phyloP scores from a whole-genome alignment of 2,888 invertebrate species.

The Hydrotaea diabolus region DNA sequence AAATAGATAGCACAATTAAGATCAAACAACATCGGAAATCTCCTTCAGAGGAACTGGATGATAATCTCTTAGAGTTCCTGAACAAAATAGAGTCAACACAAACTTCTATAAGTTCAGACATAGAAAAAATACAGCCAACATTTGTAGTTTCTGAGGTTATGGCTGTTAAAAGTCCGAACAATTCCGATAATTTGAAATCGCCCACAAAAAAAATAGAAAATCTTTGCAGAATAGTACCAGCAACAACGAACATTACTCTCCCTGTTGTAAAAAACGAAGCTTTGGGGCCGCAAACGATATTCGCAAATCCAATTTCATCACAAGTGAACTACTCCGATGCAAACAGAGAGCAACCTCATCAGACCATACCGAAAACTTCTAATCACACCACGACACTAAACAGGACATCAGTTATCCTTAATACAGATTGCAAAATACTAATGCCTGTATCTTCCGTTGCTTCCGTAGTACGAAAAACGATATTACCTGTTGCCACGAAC shows the following conservation, averaged over 20 bases:
- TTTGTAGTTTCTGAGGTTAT: slow-evolving; percentile 73
- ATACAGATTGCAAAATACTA: slow-evolving; percentile 55
- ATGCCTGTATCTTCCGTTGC: slow-evolving; percentile 62
- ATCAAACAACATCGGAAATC: slow-evolving; percentile 70
- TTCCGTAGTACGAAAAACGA: slow-evolving; percentile 60
- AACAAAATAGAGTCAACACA: slow-evolving; percentile 74
- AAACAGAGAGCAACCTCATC: not conserved
- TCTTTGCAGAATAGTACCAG: not conserved
- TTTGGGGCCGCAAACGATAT: slow-evolving; percentile 36
- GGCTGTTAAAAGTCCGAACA: slow-evolving; percentile 28
- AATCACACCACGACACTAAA: not conserved
- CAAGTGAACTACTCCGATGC: slow-evolving; percentile 16
- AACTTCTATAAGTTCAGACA: slow-evolving; percentile 74
- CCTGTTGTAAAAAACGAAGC: not conserved
- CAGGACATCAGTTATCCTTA: slow-evolving; percentile 37
- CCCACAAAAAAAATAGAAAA: not conserved
- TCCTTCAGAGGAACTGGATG: slow-evolving; percentile 72
- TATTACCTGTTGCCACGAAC: slow-evolving; percentile 51
- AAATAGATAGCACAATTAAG: slow-evolving; percentile 2
- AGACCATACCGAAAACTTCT: not conserved
- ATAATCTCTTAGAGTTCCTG: slow-evolving; percentile 77
- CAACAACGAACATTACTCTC: not conserved
- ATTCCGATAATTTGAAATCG: not conserved
- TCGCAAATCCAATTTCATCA: slow-evolving; percentile 18
- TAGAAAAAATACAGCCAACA: slow-evolving; percentile 80